A percentile compares a stretch with the other conserved stretches of the same genome.
Evolutionary conservation across 2,797 vertebrate genomes (phyloP).

Genomic region (Diceros bicornis): DNA sequence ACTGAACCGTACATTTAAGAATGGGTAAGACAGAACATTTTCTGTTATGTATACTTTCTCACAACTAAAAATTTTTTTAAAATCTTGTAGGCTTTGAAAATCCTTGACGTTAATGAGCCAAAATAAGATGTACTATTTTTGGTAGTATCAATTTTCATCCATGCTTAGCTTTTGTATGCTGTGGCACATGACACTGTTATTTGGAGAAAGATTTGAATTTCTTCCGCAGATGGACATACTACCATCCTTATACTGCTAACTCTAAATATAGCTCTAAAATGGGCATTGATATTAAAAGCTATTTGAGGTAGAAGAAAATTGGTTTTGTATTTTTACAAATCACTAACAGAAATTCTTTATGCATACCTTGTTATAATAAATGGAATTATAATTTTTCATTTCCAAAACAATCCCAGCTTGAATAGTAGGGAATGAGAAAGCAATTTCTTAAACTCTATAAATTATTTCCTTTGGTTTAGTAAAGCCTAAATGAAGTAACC

Average conservation of each 20-base stretch:
- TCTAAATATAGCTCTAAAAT: constrained; percentile 38
- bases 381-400: constrained; percentile 32
- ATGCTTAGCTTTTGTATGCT: not conserved
- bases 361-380: not conserved
- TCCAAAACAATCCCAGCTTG: not conserved
- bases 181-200: constrained; percentile 15
- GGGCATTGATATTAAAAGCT: not conserved
- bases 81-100: not conserved
- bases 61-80: not conserved
- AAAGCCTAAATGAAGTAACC: not conserved
- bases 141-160: not conserved
- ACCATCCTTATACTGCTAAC: not conserved
- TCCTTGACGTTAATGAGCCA: constrained; percentile 18
- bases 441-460: constrained; percentile 19
- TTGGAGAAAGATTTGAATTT: constrained; percentile 25
- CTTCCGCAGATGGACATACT: not conserved
- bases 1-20: not conserved
- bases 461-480: constrained; percentile 1
- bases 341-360: not conserved
- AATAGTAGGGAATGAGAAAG: not conserved
- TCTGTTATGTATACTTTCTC: not conserved
- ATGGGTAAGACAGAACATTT: not conserved
- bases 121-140: not conserved
- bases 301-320: constrained; percentile 5
- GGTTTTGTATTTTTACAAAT: not conserved